A percentile compares a stretch with the other conserved stretches of the same genome.
phyloP scores from a whole-genome alignment of 2,888 invertebrate species.

The Pristionchus maxplancki region DNA sequence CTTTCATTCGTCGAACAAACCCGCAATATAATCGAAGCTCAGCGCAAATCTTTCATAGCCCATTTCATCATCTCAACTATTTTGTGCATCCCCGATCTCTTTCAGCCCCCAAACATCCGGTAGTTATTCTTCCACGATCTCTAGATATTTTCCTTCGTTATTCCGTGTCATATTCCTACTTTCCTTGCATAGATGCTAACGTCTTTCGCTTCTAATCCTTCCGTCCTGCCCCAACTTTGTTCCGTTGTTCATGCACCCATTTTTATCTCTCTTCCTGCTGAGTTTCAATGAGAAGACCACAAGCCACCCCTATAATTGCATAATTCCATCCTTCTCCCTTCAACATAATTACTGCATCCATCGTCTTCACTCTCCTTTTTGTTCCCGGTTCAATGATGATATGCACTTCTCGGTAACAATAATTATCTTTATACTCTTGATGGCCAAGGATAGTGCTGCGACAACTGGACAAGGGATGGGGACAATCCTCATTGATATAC shows the following conservation, averaged over 20 bases:
- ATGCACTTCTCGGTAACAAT: conserved; percentile 13
- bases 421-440: conserved; percentile 9
- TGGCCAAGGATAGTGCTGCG: neutral
- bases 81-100: conserved; percentile 1
- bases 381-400: conserved; percentile 17
- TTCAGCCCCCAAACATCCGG: neutral
- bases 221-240: neutral
- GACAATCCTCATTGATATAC: neutral
- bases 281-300: conserved; percentile 7
- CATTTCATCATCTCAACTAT: conserved; percentile 3
- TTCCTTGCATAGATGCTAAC: conserved; percentile 15
- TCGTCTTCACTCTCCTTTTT: neutral
- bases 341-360: neutral
- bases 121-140: conserved; percentile 25
- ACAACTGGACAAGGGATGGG: neutral
- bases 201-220: conserved; percentile 22
- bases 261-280: neutral
- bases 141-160: neutral
- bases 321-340: neutral
- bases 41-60: conserved; percentile 14
- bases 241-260: neutral
- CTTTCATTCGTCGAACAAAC: conserved; percentile 38
- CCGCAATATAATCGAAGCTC: conserved; percentile 31
- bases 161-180: conserved; percentile 1
- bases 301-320: conserved; percentile 25